Conservation (phyloP, 2,888 invertebrate species). For the Rhagonycha fulva region DNA sequence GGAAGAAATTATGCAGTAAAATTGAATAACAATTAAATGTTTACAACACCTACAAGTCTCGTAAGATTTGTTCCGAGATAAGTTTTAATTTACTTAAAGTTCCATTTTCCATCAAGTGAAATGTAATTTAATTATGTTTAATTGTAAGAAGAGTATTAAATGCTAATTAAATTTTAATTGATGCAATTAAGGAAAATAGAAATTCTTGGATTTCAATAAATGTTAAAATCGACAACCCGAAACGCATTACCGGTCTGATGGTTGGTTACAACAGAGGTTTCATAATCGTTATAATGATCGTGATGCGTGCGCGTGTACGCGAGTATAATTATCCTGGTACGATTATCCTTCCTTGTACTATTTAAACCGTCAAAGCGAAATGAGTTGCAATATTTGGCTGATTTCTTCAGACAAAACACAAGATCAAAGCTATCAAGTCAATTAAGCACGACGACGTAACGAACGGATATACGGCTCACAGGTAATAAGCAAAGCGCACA, state of each 20-base stretch:
- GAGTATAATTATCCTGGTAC: conserved; percentile 21
- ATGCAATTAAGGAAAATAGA: conserved; percentile 32
- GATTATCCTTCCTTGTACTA: conserved; percentile 23
- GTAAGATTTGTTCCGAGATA: background rate
- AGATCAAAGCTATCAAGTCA: conserved; percentile 31
- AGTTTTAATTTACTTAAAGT: conserved; percentile 20
- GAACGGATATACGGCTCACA: conserved; percentile 28
- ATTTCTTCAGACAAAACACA: conserved; percentile 29
- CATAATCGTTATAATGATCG: conserved; percentile 19
- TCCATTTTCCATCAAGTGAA: conserved; percentile 5
- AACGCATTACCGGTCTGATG: conserved; percentile 26
- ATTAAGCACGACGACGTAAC: conserved; percentile 27
- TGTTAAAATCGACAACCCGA: conserved; percentile 26
- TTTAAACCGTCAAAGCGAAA: conserved; percentile 25
- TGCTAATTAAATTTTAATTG: conserved; percentile 28
- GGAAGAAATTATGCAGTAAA: background rate
- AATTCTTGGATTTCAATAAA: conserved; percentile 32
- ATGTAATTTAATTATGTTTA: conserved; percentile 18
- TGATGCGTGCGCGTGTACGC: conserved; percentile 17
- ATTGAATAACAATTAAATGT: conserved; percentile 2
- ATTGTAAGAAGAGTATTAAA: conserved; percentile 10
- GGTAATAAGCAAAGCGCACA: conserved; percentile 21
- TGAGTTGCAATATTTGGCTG: conserved; percentile 11
- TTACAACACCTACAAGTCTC: background rate
- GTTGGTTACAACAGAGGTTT: conserved; percentile 25